A percentile compares a stretch with the other conserved stretches of the same genome.
Evolutionary conservation across 2,888 invertebrate species (phyloP).

Genomic region (Xylota segnis): DNA sequence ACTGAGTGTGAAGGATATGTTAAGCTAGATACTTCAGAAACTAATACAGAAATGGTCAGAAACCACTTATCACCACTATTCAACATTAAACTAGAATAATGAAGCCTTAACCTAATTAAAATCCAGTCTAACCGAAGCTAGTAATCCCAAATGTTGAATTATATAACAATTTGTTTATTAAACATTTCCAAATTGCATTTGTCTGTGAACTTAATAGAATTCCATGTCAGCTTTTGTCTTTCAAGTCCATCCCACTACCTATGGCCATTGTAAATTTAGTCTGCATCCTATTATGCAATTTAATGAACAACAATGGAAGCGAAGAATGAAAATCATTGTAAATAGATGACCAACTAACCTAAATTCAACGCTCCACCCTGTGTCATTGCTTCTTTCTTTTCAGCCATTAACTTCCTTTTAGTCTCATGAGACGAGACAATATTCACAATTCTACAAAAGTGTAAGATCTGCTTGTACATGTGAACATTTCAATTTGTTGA

Average conservation of each 20-base stretch:
- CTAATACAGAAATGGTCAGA: no score
- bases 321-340: slow-evolving; percentile 10
- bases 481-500: slow-evolving; percentile 22
- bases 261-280: not conserved
- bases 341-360: slow-evolving; percentile 42
- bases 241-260: not conserved
- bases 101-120: no score
- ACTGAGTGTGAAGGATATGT: no score
- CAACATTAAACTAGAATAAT: no score
- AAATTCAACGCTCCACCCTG: slow-evolving; percentile 1
- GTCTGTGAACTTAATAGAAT: no score
- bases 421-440: slow-evolving; percentile 40
- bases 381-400: not conserved
- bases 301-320: slow-evolving; percentile 17
- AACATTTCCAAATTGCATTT: no score
- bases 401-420: slow-evolving; percentile 34
- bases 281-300: slow-evolving; percentile 23
- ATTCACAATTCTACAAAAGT: slow-evolving; percentile 12
- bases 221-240: not conserved
- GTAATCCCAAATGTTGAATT: no score
- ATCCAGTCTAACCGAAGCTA: no score
- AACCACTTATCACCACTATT: no score
- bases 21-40: no score
- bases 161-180: no score
- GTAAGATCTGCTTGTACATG: slow-evolving; percentile 9